Percentiles rank a stretch among this genome's conserved stretches.
Evolutionary conservation across 2,888 invertebrate genomes (phyloP).

Genomic region (Bugula neritina): DNA sequence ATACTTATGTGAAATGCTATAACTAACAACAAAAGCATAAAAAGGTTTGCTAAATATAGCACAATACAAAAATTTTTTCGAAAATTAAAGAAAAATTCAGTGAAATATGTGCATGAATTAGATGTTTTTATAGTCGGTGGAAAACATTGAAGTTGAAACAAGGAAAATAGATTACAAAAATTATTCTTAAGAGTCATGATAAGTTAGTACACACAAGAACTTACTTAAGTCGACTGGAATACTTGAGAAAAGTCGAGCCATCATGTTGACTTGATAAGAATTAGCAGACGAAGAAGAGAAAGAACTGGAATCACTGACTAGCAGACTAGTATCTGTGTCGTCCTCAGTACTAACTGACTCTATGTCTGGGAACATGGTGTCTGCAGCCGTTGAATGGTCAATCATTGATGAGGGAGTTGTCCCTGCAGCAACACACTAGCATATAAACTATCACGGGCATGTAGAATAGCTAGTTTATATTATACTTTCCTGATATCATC

Average conservation of each 20-base stretch:
- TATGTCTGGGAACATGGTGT: slow-evolving; percentile 5
- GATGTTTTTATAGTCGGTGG: too few relatives aligned
- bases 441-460: too few relatives aligned
- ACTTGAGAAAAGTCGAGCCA: slow-evolving; percentile 74
- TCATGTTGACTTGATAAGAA: slow-evolving; percentile 69
- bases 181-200: too few relatives aligned
- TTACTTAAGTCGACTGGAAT: slow-evolving; percentile 72
- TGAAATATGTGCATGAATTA: too few relatives aligned
- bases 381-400: background rate
- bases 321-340: background rate
- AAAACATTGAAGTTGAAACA: too few relatives aligned
- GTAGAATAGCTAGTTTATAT: too few relatives aligned
- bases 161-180: too few relatives aligned
- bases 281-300: slow-evolving; percentile 55
- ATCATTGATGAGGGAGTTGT: background rate
- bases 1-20: too few relatives aligned
- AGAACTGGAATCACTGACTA: slow-evolving; percentile 63
- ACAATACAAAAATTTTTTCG: background rate
- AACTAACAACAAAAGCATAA: too few relatives aligned
- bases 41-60: too few relatives aligned
- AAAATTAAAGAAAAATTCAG: background rate
- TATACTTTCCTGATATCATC: too few relatives aligned
- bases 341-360: slow-evolving; percentile 1
- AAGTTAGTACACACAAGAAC: slow-evolving; percentile 24
- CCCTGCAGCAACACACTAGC: too few relatives aligned